Percentiles rank a stretch among this genome's conserved stretches.
These are phyloP conservation scores for Notarius quadriscutis DNA, from an alignment of 2,113 vertebrate genomes.

Conservation along the genomic window DNA sequence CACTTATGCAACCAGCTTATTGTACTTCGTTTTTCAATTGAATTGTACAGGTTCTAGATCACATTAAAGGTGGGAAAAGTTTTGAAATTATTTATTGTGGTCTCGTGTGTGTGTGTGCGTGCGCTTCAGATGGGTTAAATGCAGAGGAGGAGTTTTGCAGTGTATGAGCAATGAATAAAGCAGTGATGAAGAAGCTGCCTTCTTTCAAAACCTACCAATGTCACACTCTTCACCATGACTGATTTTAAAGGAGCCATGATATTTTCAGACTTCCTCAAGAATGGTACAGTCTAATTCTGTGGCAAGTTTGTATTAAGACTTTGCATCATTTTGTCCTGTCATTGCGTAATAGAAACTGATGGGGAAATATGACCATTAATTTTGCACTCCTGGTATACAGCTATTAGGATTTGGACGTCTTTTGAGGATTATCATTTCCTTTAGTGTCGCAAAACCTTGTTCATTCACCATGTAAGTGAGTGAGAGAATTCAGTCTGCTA, in stretches of 20 bases:
- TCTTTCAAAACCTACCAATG: neutral
- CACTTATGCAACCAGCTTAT: no score
- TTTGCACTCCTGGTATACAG: neutral
- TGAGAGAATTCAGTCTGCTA: neutral
- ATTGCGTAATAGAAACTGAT: neutral
- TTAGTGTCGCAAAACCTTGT: no score
- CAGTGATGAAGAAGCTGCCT: no score
- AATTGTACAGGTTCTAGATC: no score
- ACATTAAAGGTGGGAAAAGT: no score
- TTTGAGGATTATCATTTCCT: neutral
- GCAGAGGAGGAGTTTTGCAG: no score
- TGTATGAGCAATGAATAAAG: no score
- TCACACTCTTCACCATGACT: neutral
- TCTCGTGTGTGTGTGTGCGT: no score
- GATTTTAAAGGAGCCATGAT: neutral
- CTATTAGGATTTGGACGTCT: neutral
- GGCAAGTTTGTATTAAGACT: neutral
- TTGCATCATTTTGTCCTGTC: neutral
- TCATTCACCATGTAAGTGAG: neutral
- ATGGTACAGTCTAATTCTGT: neutral
- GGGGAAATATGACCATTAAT: neutral
- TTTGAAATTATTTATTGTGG: no score
- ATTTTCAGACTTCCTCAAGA: neutral
- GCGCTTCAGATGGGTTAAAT: no score
- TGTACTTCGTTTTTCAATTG: no score